phyloP scores from a whole-genome alignment of 2,113 vertebrate genomes.

The Cavia porcellus region DNA sequence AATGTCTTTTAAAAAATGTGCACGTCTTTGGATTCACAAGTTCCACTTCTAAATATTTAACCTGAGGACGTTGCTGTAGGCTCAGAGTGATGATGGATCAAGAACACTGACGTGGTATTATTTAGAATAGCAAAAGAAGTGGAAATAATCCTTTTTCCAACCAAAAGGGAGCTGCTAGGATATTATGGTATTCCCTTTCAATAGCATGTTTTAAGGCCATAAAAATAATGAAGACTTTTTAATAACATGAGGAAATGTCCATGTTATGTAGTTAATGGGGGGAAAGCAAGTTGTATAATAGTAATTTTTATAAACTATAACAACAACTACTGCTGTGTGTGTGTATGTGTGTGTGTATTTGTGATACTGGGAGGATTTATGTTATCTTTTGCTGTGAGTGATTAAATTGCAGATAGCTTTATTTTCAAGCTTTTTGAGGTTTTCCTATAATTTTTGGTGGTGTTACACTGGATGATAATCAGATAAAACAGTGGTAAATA shows the following conservation, averaged over 20 bases:
- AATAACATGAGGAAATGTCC: neutral
- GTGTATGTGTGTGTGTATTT: neutral
- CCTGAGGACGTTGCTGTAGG: neutral
- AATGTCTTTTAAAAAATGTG: neutral
- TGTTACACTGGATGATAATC: neutral
- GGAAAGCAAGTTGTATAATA: neutral
- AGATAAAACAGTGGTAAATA: neutral
- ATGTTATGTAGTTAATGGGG: conserved; percentile 17
- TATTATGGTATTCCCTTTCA: neutral
- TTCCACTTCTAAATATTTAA: conserved; percentile 12
- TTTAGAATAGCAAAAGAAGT: neutral
- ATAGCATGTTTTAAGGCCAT: neutral
- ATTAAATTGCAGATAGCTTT: neutral
- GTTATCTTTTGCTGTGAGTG: neutral
- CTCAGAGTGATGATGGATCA: conserved; percentile 24
- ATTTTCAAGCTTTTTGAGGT: neutral
- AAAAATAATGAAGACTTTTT: conserved; percentile 9
- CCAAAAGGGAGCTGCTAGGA: conserved; percentile 10
- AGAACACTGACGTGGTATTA: conserved; percentile 1
- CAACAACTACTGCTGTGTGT: neutral
- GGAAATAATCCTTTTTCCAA: neutral
- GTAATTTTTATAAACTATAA: conserved; percentile 1
- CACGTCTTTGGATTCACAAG: neutral
- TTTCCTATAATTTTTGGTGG: neutral
- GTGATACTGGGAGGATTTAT: neutral